Evolutionary conservation across 1,140 invertebrate genomes (phyloP).

Genomic region (Platorchestia sp.): DNA sequence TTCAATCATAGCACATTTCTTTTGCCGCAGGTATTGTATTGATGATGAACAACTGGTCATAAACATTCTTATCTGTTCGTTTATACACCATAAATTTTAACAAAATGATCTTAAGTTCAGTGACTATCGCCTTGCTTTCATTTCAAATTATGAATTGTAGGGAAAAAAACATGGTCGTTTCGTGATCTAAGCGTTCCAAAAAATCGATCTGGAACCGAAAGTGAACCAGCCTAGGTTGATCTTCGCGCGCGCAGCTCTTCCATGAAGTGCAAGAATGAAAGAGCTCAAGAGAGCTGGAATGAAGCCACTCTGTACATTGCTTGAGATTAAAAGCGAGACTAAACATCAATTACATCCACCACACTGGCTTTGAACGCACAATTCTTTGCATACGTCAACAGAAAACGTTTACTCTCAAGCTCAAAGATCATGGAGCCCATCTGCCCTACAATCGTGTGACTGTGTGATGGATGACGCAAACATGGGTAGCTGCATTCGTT

Average conservation of each 20-base stretch:
- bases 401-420: background rate
- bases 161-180: too few relatives aligned
- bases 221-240: background rate
- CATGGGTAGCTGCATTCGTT: background rate
- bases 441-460: background rate
- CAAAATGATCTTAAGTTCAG: too few relatives aligned
- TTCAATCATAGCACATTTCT: too few relatives aligned
- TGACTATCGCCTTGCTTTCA: too few relatives aligned
- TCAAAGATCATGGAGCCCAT: background rate
- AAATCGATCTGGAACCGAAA: background rate
- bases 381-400: background rate
- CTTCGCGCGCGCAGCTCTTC: background rate
- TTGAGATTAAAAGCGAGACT: background rate
- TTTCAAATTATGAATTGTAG: too few relatives aligned
- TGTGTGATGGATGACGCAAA: background rate
- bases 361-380: background rate
- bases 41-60: too few relatives aligned
- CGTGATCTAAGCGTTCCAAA: background rate
- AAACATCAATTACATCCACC: background rate
- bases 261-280: background rate
- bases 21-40: too few relatives aligned
- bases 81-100: too few relatives aligned
- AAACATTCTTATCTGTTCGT: too few relatives aligned
- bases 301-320: background rate
- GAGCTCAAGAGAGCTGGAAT: background rate